Evolutionary conservation across 53 echinoderm and acorn worm species (phyloP).

Genomic region (Arbacia lixula): DNA sequence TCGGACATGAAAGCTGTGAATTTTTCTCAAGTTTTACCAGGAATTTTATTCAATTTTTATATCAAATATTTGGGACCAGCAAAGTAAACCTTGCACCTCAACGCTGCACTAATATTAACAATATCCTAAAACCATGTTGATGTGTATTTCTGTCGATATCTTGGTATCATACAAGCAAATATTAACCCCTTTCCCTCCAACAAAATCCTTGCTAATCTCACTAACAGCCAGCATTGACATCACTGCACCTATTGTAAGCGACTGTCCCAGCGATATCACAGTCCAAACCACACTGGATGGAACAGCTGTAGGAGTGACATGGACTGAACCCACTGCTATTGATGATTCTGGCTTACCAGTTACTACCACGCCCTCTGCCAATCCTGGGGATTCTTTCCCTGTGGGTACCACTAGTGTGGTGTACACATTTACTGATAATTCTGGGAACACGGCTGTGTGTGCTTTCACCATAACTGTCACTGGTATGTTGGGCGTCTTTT

Average conservation of each 20-base stretch:
- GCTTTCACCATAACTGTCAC: conserved; percentile 15
- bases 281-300: conserved; percentile 8
- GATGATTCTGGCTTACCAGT: conserved; percentile 53
- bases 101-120: too few species aligned
- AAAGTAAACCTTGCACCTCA: too few species aligned
- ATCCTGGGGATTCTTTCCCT: conserved; percentile 45
- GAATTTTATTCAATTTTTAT: too few species aligned
- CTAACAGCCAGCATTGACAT: conserved; percentile 12
- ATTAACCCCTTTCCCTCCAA: too few species aligned
- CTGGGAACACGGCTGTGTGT: conserved; percentile 63
- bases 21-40: too few species aligned
- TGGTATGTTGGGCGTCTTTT: too few species aligned
- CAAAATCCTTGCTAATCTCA: too few species aligned
- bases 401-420: conserved; percentile 59
- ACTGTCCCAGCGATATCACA: conserved; percentile 47
- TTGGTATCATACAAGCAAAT: too few species aligned
- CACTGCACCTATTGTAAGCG: conserved; percentile 21
- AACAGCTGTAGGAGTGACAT: conserved; percentile 16
- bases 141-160: too few species aligned
- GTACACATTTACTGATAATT: conserved; percentile 63
- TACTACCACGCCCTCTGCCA: background rate
- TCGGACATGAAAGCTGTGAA: too few species aligned
- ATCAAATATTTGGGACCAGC: too few species aligned
- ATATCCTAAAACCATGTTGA: too few species aligned
- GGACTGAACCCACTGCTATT: conserved; percentile 56